These are phyloP conservation scores for Drosophila sproati DNA, from an alignment of 1,140 invertebrate species.

Conservation along the genomic window DNA sequence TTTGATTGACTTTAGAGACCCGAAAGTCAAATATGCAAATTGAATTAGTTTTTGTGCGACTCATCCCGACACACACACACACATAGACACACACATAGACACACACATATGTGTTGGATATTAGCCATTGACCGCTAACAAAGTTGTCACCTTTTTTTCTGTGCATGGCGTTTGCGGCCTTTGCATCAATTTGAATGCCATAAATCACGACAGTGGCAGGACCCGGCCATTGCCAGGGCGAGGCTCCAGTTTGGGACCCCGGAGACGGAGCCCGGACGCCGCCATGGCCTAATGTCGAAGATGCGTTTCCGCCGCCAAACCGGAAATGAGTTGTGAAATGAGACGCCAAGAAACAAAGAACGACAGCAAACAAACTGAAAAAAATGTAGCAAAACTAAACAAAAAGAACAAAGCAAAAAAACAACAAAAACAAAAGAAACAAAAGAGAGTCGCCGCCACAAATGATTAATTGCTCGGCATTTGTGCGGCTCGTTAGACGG, in stretches of 20 bases:
- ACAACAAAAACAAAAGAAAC: slow-evolving; percentile 7
- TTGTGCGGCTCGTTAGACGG: slow-evolving; percentile 55
- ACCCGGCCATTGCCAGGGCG: background rate
- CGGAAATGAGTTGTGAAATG: slow-evolving; percentile 61
- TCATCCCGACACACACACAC: background rate
- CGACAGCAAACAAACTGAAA: background rate
- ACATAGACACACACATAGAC: background rate
- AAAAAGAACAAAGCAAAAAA: slow-evolving; percentile 5
- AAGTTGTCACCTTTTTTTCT: slow-evolving; percentile 49
- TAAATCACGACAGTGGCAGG: slow-evolving; percentile 31
- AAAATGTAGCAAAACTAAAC: background rate
- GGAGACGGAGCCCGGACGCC: slow-evolving; percentile 28
- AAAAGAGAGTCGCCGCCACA: slow-evolving; percentile 17
- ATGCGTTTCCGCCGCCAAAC: slow-evolving; percentile 55
- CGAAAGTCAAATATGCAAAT: slow-evolving; percentile 37
- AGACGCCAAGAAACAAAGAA: slow-evolving; percentile 39
- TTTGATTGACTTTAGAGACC: slow-evolving; percentile 44
- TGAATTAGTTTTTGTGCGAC: slow-evolving; percentile 31
- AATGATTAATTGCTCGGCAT: slow-evolving; percentile 60
- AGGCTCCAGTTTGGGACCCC: background rate
- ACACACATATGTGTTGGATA: slow-evolving; percentile 5
- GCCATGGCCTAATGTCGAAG: slow-evolving; percentile 51
- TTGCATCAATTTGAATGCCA: slow-evolving; percentile 51
- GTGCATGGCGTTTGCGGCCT: slow-evolving; percentile 27
- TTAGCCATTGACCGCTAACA: slow-evolving; percentile 26